phyloP scores from a whole-genome alignment of 2,797 vertebrate genomes.

The Clarias fuscus region DNA sequence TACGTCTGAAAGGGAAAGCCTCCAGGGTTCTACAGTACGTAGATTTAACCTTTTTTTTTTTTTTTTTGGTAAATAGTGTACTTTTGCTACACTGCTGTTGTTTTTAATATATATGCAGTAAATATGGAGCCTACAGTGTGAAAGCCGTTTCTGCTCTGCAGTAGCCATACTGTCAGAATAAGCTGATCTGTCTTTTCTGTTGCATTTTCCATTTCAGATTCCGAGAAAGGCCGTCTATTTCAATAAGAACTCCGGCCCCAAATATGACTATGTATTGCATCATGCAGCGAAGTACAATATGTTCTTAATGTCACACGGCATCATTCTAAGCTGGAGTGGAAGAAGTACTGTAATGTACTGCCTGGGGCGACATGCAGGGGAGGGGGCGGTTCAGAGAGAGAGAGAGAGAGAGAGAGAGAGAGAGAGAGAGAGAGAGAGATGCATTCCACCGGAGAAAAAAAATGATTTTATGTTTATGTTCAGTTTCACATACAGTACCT shows the following conservation, averaged over 20 bases:
- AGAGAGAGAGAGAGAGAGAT: not conserved
- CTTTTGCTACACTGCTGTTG: not conserved
- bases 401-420: not conserved
- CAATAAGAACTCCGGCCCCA: slow-evolving; percentile 19
- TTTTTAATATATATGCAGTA: slow-evolving; percentile 1
- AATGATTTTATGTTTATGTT: slow-evolving; percentile 2
- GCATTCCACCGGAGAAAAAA: not conserved
- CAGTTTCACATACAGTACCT: slow-evolving; percentile 5
- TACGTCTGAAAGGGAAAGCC: not conserved
- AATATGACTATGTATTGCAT: slow-evolving; percentile 45
- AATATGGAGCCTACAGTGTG: slow-evolving; percentile 2
- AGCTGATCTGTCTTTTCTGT: slow-evolving; percentile 15
- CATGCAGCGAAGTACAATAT: slow-evolving; percentile 33
- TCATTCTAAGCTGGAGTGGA: slow-evolving; percentile 35
- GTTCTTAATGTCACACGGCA: slow-evolving; percentile 45
- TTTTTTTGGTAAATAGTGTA: not conserved
- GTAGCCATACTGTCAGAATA: not conserved
- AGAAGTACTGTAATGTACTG: slow-evolving; percentile 46
- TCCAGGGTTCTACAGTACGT: not conserved
- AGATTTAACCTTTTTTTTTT: slow-evolving; percentile 6
- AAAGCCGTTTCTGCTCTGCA: not conserved
- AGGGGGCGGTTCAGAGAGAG: not conserved
- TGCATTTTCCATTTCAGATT: slow-evolving; percentile 28
- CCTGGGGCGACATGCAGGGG: slow-evolving; percentile 30
- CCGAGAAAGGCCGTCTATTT: slow-evolving; percentile 20